Evolutionary conservation across 1,140 invertebrate genomes (phyloP), one percentile per base, ranked within the genome.

Genomic region (Goniozus legneri): DNA sequence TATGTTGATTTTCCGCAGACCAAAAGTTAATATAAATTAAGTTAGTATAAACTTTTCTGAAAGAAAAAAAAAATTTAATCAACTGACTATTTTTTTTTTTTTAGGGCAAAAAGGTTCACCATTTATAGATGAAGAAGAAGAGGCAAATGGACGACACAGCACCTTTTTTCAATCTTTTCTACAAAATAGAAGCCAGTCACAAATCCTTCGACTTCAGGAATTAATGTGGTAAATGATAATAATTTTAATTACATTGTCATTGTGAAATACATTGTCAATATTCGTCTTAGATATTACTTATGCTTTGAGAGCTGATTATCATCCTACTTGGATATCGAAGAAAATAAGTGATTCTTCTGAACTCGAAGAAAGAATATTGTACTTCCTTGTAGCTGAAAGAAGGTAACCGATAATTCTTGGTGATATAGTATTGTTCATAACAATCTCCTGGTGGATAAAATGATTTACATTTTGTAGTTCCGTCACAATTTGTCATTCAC

Each of bases 371-470:
- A 84, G 92, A 40, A 88, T 95, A 48, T 80, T 96, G 43, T 96
- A 95, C 66, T 89, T 91, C 10, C 76, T 97, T 35, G 85, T 96
- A 2, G 80, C 86, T 41, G 94, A 92, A 35, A 87, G 91, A 62
- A 89, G 89, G 14, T 94, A 97, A 78, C 69, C 97, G 12, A 88
- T 97, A 35, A 86, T 98, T 76, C 97, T 97, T 79, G 95, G 93
- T 12, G 94, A 94, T 41, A 88, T 96, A n/a, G n/a, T n/a, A 82
- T 69, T 72, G 64, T 71, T 13, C 20, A 64, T 20, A 62, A 73
- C 18, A 59, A 70, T n/a, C n/a, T 47, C 72, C 68, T 2, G 68
- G 86, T 69, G 88, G 89, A 54, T 89, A 86, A 31, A 91, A 91
- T 74, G 84, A 85, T 53, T 75, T 91, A 54, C 81, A 89, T 79